These are phyloP conservation scores for Phrynosoma blainvillii DNA, from an alignment of 2,113 vertebrate genomes.

Conservation along the genomic window DNA sequence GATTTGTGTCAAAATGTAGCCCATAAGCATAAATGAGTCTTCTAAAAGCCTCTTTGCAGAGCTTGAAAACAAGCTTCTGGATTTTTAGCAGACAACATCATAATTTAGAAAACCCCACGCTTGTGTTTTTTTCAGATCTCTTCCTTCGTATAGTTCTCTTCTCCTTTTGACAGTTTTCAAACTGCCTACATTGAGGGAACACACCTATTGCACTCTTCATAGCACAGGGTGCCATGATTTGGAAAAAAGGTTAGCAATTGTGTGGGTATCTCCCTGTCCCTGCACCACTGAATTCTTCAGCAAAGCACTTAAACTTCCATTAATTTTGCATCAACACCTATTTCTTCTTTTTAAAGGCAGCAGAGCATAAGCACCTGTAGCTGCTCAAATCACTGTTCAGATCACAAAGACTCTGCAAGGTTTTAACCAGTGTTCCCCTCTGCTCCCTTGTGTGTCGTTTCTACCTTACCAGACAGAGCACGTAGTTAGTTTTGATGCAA, in stretches of 20 bases:
- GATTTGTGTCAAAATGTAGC: neutral
- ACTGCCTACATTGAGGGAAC: neutral
- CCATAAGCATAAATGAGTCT: neutral
- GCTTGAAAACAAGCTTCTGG: neutral
- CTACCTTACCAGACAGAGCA: neutral
- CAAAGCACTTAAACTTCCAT: neutral
- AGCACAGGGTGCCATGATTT: neutral
- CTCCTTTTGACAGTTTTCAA: neutral
- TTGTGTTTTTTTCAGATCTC: neutral
- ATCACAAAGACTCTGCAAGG: neutral
- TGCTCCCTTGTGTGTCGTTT: neutral
- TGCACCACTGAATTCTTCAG: neutral
- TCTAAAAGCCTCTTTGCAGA: neutral
- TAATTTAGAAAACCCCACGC: too few species aligned
- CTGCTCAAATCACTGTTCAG: neutral
- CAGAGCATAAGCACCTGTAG: neutral
- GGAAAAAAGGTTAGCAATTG: neutral
- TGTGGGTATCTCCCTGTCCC: neutral
- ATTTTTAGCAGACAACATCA: neutral
- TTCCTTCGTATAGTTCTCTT: neutral
- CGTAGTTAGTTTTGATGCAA: slow-evolving; percentile 4
- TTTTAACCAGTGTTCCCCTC: neutral
- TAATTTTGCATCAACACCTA: neutral
- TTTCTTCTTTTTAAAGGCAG: too few species aligned
- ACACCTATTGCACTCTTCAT: neutral